These are phyloP conservation scores for Drosophila birchii DNA, from an alignment of 2,888 invertebrate genomes.

Conservation along the genomic window DNA sequence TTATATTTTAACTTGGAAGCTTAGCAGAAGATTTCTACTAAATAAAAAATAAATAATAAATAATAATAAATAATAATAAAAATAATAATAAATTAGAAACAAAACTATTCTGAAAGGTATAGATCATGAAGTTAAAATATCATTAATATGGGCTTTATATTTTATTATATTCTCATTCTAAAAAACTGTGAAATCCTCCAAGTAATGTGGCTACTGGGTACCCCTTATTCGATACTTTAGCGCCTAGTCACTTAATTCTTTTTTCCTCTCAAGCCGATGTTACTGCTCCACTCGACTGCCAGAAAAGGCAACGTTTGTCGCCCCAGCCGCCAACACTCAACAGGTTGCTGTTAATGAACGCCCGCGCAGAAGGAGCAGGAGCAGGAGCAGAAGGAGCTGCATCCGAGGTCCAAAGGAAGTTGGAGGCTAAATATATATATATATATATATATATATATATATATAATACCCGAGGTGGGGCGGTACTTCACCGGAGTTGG, in stretches of 20 bases:
- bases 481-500: slow-evolving; percentile 20
- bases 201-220: neutral
- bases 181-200: too few species aligned
- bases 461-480: neutral
- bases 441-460: slow-evolving; percentile 3
- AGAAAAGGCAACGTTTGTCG: slow-evolving; percentile 77
- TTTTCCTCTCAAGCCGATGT: neutral
- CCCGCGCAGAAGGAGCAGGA: slow-evolving; percentile 59
- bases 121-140: neutral
- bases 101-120: neutral
- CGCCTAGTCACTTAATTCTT: neutral
- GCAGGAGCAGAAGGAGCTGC: neutral
- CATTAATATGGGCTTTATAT: too few species aligned
- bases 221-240: neutral
- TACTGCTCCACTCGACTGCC: slow-evolving; percentile 38
- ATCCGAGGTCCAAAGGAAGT: slow-evolving; percentile 1
- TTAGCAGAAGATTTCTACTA: neutral
- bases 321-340: slow-evolving; percentile 69
- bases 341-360: slow-evolving; percentile 78
- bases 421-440: slow-evolving; percentile 1
- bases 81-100: fast-evolving
- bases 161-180: too few species aligned
- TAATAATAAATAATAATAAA: too few species aligned
- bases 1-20: neutral
- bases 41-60: too few species aligned